These are phyloP conservation scores for Phaonia tiefii DNA, from an alignment of 2,888 invertebrate genomes.

Conservation along the genomic window DNA sequence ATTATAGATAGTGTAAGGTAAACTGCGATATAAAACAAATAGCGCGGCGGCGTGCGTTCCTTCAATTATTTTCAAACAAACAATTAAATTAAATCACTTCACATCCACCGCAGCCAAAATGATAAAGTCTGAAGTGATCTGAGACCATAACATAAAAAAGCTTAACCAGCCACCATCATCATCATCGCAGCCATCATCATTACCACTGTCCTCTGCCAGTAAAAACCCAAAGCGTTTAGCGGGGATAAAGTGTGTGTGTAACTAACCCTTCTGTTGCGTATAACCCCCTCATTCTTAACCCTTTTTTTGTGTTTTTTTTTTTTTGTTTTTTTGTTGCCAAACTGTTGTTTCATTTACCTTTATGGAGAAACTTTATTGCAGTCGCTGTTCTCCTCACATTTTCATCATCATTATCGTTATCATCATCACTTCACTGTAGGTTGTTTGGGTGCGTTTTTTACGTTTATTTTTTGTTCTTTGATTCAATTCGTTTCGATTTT, in stretches of 20 bases:
- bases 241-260: neutral
- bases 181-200: slow-evolving; percentile 16
- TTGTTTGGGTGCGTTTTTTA: slow-evolving; percentile 58
- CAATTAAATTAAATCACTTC: slow-evolving; percentile 71
- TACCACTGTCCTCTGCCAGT: no score
- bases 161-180: slow-evolving; percentile 14
- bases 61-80: slow-evolving; percentile 70
- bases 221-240: slow-evolving; percentile 24
- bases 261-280: slow-evolving; percentile 17
- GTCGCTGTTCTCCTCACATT: slow-evolving; percentile 30
- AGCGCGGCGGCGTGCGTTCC: slow-evolving; percentile 60
- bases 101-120: slow-evolving; percentile 40
- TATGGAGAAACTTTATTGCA: slow-evolving; percentile 13
- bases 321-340: no score
- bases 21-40: slow-evolving; percentile 35
- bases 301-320: slow-evolving; percentile 41
- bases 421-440: slow-evolving; percentile 30
- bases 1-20: neutral
- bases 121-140: slow-evolving; percentile 3
- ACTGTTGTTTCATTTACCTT: slow-evolving; percentile 17
- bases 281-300: slow-evolving; percentile 37
- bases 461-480: neutral
- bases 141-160: slow-evolving; percentile 20
- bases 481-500: slow-evolving; percentile 9
- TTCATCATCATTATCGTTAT: slow-evolving; percentile 16